phyloP scores from a whole-genome alignment of 2,797 vertebrate species.

The Astyanax mexicanus region DNA sequence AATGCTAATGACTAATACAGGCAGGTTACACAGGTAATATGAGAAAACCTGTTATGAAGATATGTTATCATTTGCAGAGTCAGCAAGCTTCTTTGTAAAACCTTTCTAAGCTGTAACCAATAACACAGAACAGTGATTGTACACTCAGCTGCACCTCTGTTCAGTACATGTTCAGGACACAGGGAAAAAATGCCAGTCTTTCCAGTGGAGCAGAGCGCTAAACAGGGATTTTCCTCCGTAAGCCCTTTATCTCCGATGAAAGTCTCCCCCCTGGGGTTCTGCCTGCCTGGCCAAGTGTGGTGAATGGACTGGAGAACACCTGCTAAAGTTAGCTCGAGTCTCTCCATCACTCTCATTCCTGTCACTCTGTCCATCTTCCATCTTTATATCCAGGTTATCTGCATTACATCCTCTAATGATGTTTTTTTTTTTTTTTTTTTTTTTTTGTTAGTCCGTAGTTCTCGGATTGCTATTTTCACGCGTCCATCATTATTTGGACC shows the following conservation, averaged over 20 bases:
- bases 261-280: constrained; percentile 39
- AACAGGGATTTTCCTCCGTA: constrained; percentile 33
- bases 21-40: neutral
- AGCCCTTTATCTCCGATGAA: constrained; percentile 59
- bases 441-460: neutral
- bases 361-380: neutral
- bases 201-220: constrained; percentile 30
- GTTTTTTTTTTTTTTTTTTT: neutral
- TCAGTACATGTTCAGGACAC: constrained; percentile 17
- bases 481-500: too few relatives aligned
- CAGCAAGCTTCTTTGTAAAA: neutral
- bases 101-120: constrained; percentile 23
- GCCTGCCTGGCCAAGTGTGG: constrained; percentile 21
- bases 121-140: constrained; percentile 15
- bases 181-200: constrained; percentile 16
- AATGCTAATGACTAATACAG: neutral
- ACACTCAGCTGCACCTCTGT: constrained; percentile 20
- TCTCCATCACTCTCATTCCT: neutral
- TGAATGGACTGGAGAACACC: constrained; percentile 40
- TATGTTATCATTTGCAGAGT: neutral
- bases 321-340: constrained; percentile 41
- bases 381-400: too few relatives aligned
- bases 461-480: too few relatives aligned
- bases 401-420: too few relatives aligned
- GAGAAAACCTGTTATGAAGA: neutral